A percentile compares a stretch with the other conserved stretches of the same genome.
Conservation (phyloP, 2,797 vertebrate species). For the Adelosebastes latens region DNA sequence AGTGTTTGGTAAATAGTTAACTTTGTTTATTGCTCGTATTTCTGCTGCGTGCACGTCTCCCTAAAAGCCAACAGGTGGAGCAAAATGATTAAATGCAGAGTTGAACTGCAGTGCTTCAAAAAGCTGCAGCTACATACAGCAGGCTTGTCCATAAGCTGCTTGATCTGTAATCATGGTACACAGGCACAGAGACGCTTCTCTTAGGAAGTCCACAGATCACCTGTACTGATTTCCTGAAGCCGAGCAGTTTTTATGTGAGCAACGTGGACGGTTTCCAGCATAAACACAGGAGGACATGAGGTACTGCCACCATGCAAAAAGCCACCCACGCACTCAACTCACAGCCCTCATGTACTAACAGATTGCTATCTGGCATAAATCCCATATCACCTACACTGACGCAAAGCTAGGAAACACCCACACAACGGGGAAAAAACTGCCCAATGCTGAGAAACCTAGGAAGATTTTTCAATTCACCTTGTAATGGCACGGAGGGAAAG, state of each 20-base stretch:
- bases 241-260: conserved; percentile 13
- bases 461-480: conserved; percentile 43
- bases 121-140: conserved; percentile 15
- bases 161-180: conserved; percentile 11
- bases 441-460: conserved; percentile 49
- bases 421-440: conserved; percentile 39
- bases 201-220: conserved; percentile 26
- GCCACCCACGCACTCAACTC: conserved; percentile 77
- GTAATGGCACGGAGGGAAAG: not conserved
- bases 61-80: conserved; percentile 61
- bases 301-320: conserved; percentile 75
- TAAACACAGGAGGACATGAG: conserved; percentile 68
- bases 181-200: not conserved
- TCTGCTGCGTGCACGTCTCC: conserved; percentile 36
- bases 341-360: conserved; percentile 79
- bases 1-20: not conserved
- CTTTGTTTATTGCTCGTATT: not conserved
- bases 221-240: conserved; percentile 22
- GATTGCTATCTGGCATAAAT: conserved; percentile 81
- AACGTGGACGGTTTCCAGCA: conserved; percentile 52
- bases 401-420: conserved; percentile 65
- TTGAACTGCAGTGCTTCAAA: conserved; percentile 10
- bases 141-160: conserved; percentile 6
- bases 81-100: conserved; percentile 8
- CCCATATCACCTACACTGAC: conserved; percentile 72